phyloP scores from a whole-genome alignment of 2,888 invertebrate species.

The Zeuzera pyrina region DNA sequence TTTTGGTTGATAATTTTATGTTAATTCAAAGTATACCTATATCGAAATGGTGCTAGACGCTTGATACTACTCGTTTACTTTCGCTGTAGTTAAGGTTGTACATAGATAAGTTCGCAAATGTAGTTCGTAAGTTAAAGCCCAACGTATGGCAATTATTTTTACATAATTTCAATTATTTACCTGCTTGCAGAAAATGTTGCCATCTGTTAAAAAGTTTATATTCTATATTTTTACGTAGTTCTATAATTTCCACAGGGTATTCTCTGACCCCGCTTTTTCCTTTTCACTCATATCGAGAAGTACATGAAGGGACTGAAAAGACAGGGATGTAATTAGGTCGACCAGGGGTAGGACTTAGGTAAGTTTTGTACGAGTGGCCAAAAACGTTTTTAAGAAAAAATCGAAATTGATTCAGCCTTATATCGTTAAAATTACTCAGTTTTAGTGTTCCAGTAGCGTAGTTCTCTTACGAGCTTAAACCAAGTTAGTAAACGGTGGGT shows the following conservation, averaged over 20 bases:
- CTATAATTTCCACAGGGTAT: constrained; percentile 53
- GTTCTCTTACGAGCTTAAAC: too few species aligned
- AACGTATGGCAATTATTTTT: too few species aligned
- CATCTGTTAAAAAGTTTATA: constrained; percentile 30
- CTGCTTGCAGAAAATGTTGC: too few species aligned
- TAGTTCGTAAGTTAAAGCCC: constrained; percentile 19
- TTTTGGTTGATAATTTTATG: constrained; percentile 66
- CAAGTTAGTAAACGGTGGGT: too few species aligned
- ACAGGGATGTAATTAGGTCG: constrained; percentile 59
- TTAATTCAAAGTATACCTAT: constrained; percentile 55
- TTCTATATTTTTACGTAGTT: constrained; percentile 20
- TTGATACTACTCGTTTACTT: constrained; percentile 49
- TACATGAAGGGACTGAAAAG: constrained; percentile 53
- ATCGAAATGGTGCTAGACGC: constrained; percentile 71
- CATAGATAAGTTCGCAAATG: constrained; percentile 28
- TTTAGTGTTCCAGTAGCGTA: constrained; percentile 3
- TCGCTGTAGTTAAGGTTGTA: constrained; percentile 37
- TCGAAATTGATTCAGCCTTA: constrained; percentile 32
- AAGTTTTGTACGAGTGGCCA: constrained; percentile 62
- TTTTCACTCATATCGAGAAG: constrained; percentile 47
- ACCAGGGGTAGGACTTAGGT: constrained; percentile 43
- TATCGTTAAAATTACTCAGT: too few species aligned
- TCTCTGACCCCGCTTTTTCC: constrained; percentile 36
- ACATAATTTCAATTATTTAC: too few species aligned
- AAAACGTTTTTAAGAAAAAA: constrained; percentile 43